These are phyloP conservation scores for Ptychoptera albimana DNA, from an alignment of 2,888 invertebrate species.

Conservation along the genomic window DNA sequence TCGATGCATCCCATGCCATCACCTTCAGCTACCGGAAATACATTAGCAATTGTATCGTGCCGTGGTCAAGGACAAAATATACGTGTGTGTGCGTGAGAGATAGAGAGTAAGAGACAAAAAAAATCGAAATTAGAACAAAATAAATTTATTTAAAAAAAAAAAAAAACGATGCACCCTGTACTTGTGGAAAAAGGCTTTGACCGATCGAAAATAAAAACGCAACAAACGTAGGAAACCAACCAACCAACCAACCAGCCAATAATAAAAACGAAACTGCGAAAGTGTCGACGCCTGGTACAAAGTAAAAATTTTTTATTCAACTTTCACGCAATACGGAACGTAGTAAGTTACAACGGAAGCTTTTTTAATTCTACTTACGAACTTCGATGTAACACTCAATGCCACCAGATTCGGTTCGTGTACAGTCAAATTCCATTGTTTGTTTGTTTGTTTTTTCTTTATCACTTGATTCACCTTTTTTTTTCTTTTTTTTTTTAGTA, in stretches of 20 bases:
- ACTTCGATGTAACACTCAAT: slow-evolving; percentile 54
- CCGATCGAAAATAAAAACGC: neutral
- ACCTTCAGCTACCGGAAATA: slow-evolving; percentile 41
- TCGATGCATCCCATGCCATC: slow-evolving; percentile 56
- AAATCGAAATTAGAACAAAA: neutral
- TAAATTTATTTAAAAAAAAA: neutral
- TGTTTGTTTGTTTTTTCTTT: too few relatives aligned
- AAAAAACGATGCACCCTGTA: too few relatives aligned
- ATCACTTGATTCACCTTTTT: too few relatives aligned
- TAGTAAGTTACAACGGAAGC: slow-evolving; percentile 9
- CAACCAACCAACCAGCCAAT: slow-evolving; percentile 1
- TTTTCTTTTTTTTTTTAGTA: too few relatives aligned
- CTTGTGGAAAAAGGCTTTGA: too few relatives aligned
- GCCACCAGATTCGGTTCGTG: slow-evolving; percentile 49
- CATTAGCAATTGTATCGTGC: slow-evolving; percentile 11
- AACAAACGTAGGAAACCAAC: neutral
- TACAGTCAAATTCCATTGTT: slow-evolving; percentile 44
- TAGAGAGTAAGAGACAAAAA: neutral
- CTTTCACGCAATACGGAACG: neutral
- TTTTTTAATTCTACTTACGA: slow-evolving; percentile 34
- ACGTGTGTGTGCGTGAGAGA: neutral
- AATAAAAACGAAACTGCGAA: neutral
- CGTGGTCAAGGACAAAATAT: slow-evolving; percentile 6
- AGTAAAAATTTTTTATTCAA: too few relatives aligned
- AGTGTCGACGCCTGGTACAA: too few relatives aligned